phyloP scores from a whole-genome alignment of 2,113 vertebrate species.

The cat (Felis catus) region F.catus_Fca126_mat1.0 CM031411.1:111724501-111725000 shows the following conservation, averaged over 20 bases:
- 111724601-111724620: not conserved
- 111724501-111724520: not conserved
- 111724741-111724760: not conserved
- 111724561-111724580: not conserved
- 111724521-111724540: not conserved
- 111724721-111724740: not conserved
- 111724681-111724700: not conserved
- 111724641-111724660: not conserved
- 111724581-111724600: not conserved
- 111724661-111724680: not conserved
- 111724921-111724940: not conserved
- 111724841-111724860: not conserved
- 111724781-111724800: not conserved
- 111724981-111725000: not conserved
- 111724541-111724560: not conserved
- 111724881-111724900: not conserved
- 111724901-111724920: not conserved
- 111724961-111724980: not conserved
- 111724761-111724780: not conserved
- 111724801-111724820: not conserved
- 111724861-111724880: not conserved
- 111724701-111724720: not conserved
- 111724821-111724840: not conserved
- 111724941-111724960: slow-evolving; percentile 4
- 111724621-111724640: not conserved